Evolutionary conservation across 2,113 vertebrate genomes (phyloP).

Genomic region (Mesembrinibis cayennensis): DNA sequence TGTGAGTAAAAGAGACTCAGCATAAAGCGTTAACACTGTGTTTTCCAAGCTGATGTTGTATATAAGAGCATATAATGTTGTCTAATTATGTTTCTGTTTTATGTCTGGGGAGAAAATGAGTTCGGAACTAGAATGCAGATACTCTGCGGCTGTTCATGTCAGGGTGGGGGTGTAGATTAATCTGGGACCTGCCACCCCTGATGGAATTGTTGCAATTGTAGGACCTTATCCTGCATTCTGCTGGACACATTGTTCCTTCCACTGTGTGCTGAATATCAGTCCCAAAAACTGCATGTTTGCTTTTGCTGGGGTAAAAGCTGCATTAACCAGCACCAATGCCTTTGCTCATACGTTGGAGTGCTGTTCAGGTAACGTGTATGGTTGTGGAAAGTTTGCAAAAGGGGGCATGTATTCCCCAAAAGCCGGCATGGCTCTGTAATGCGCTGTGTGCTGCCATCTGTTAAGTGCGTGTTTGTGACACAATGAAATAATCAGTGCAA

Average conservation of each 20-base stretch:
- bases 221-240: constrained; percentile 59
- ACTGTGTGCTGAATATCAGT: constrained; percentile 53
- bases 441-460: constrained; percentile 63
- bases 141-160: background rate
- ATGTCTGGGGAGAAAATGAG: constrained; percentile 58
- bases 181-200: background rate
- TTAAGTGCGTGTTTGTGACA: constrained; percentile 56
- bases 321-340: constrained; percentile 46
- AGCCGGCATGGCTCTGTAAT: constrained; percentile 60
- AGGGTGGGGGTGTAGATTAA: constrained; percentile 5
- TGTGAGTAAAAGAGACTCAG: constrained; percentile 57
- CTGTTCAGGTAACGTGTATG: constrained; percentile 54
- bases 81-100: constrained; percentile 46
- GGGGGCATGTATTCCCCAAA: constrained; percentile 63
- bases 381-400: constrained; percentile 55
- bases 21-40: constrained; percentile 50
- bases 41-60: constrained; percentile 46
- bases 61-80: constrained; percentile 7
- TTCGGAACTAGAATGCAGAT: constrained; percentile 53
- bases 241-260: constrained; percentile 61
- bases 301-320: constrained; percentile 60
- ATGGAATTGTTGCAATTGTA: constrained; percentile 31
- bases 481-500: constrained; percentile 24
- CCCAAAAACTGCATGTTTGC: constrained; percentile 60
- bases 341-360: constrained; percentile 59